Conservation (phyloP, 2,797 vertebrate species). For the Enteromius paludinosus region DNA sequence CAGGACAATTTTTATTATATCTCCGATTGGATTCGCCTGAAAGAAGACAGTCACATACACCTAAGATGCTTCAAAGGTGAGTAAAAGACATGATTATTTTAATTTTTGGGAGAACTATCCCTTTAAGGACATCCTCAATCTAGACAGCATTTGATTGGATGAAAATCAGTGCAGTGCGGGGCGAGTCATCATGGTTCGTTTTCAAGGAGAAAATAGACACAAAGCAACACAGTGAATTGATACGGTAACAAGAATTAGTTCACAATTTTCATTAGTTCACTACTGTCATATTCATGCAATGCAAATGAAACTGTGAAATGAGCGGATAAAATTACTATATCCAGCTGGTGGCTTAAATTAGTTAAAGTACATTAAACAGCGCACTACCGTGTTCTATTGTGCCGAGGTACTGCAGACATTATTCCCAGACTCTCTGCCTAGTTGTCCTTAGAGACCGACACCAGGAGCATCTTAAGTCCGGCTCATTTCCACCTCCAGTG, state of each 20-base stretch:
- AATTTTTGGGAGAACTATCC: too few species aligned
- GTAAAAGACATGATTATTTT: too few species aligned
- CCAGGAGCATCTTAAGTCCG: slow-evolving; percentile 72
- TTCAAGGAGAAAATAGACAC: too few species aligned
- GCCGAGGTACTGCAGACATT: slow-evolving; percentile 17
- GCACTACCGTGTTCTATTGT: slow-evolving; percentile 16
- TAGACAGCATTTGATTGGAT: neutral
- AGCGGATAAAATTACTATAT: neutral
- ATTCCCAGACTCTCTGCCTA: slow-evolving; percentile 33
- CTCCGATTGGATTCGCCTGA: too few species aligned
- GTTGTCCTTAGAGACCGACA: slow-evolving; percentile 39
- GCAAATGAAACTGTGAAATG: slow-evolving; percentile 2
- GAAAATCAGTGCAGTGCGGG: neutral
- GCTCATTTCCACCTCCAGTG: slow-evolving; percentile 86
- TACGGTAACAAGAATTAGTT: neutral
- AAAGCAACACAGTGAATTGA: neutral
- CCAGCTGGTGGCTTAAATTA: slow-evolving; percentile 12
- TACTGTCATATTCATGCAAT: slow-evolving; percentile 8
- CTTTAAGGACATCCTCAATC: neutral
- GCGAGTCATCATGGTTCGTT: neutral
- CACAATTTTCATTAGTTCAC: neutral
- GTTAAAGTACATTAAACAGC: slow-evolving; percentile 21
- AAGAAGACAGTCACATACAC: too few species aligned
- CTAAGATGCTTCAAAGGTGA: too few species aligned
- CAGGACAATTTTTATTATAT: too few species aligned